Evolutionary conservation across 2,113 vertebrate genomes (phyloP).

Genomic region (Megaceryle torquata): DNA sequence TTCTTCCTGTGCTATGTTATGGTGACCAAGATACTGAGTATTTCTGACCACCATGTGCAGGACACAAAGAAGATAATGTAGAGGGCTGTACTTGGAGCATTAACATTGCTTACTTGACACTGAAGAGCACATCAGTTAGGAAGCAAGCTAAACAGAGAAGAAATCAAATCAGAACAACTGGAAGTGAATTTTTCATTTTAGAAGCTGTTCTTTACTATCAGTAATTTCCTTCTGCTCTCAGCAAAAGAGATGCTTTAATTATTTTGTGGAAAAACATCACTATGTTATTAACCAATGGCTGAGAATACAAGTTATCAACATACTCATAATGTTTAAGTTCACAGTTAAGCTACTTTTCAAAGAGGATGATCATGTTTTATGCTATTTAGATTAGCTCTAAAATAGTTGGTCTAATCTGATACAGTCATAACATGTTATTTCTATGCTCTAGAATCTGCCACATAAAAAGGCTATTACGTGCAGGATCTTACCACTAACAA

Average conservation of each 20-base stretch:
- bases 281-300: not conserved
- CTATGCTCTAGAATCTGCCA: slow-evolving; percentile 45
- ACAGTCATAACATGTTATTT: not conserved
- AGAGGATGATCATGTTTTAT: slow-evolving; percentile 70
- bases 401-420: slow-evolving; percentile 20
- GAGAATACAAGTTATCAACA: not conserved
- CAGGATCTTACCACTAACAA: slow-evolving; percentile 94
- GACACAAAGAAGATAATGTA: not conserved
- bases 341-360: not conserved
- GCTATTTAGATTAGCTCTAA: slow-evolving; percentile 56
- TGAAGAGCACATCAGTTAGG: not conserved
- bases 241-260: not conserved
- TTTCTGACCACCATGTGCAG: not conserved
- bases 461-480: slow-evolving; percentile 56
- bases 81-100: not conserved
- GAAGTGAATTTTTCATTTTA: not conserved
- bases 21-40: not conserved
- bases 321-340: not conserved
- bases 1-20: not conserved
- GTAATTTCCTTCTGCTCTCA: not conserved
- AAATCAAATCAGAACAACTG: not conserved
- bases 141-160: not conserved
- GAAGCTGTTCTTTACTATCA: not conserved
- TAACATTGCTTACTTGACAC: not conserved
- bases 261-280: not conserved